Conservation (phyloP, 2,113 vertebrate genomes). For the Myrmophylax atrothorax region DNA sequence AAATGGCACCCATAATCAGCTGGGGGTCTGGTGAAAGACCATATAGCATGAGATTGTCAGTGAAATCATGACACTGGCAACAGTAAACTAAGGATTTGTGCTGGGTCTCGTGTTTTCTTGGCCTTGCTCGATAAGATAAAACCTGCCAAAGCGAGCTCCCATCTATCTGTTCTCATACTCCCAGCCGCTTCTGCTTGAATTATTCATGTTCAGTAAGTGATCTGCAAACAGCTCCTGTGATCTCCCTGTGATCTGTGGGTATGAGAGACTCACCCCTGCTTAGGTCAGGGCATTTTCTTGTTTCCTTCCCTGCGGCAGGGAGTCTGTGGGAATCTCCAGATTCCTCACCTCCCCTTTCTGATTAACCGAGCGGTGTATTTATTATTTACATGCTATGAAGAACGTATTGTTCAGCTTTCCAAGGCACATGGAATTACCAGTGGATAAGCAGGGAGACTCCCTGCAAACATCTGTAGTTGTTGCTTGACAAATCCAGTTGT, state of each 20-base stretch:
- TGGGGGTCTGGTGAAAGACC: neutral
- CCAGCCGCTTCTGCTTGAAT: slow-evolving; percentile 28
- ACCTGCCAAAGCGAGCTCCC: neutral
- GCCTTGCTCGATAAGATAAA: neutral
- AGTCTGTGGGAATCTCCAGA: neutral
- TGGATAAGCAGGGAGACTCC: neutral
- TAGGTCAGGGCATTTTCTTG: slow-evolving; percentile 28
- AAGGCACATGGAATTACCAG: neutral
- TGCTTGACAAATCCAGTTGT: slow-evolving; percentile 32
- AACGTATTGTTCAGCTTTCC: neutral
- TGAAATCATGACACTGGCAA: neutral
- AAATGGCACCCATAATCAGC: neutral
- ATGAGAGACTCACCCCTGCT: slow-evolving; percentile 15
- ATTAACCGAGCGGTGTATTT: neutral
- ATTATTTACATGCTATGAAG: neutral
- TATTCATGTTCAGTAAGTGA: slow-evolving; percentile 25
- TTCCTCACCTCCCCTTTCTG: neutral
- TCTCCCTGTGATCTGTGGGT: slow-evolving; percentile 24
- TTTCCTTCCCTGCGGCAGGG: neutral
- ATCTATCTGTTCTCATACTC: neutral
- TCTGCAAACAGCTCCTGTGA: slow-evolving; percentile 53
- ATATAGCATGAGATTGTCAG: fast-evolving
- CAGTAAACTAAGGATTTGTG: neutral
- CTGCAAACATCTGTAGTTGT: slow-evolving; percentile 5
- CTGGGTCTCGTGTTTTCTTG: neutral